Conservation (phyloP, 2,888 invertebrate genomes). For the Creontiades dilutus region DNA sequence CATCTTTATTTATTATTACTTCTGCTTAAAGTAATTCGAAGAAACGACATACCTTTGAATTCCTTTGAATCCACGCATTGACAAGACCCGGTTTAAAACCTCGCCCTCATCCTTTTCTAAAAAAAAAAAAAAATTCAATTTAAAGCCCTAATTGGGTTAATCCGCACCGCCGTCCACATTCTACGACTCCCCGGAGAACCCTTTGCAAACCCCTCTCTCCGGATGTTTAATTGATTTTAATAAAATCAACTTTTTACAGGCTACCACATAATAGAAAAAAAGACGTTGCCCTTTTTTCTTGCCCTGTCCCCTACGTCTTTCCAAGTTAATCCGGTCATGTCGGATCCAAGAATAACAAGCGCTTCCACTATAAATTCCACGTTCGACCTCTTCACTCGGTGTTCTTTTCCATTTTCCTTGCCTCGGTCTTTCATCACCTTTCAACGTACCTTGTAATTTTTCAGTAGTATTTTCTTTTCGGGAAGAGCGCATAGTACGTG, state of each 20-base stretch:
- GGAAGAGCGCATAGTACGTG: neutral
- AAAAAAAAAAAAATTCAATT: neutral
- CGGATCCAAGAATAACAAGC: conserved; percentile 11
- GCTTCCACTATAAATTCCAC: neutral
- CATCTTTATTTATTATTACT: too few species aligned
- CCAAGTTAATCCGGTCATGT: neutral
- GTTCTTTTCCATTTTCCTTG: neutral
- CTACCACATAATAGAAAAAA: neutral
- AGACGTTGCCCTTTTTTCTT: neutral
- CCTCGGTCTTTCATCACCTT: neutral
- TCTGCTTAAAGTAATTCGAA: too few species aligned
- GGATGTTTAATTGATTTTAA: conserved; percentile 23
- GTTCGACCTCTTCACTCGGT: neutral
- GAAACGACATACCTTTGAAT: too few species aligned
- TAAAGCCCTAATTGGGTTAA: neutral
- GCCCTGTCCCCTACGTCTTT: neutral
- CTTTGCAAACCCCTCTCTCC: neutral
- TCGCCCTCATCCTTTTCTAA: neutral
- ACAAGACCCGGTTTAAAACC: too few species aligned
- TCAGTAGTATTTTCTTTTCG: neutral
- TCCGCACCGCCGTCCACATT: neutral
- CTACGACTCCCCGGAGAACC: neutral
- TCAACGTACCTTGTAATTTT: too few species aligned
- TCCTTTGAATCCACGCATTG: too few species aligned
- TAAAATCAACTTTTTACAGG: neutral